phyloP scores from a whole-genome alignment of 2,797 vertebrate species.

The Craterocephalus amniculus region DNA sequence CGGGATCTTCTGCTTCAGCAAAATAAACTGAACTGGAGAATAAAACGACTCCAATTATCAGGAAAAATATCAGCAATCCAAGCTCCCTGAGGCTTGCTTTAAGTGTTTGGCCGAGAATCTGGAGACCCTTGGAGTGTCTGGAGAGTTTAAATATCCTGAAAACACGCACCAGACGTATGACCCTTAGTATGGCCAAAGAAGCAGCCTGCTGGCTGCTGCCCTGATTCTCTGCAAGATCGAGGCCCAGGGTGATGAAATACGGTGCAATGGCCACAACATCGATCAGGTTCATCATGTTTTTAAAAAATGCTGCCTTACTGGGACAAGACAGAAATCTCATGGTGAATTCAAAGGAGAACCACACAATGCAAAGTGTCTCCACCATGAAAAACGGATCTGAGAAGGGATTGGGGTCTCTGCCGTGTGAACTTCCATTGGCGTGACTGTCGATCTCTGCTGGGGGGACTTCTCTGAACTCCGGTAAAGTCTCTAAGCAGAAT shows the following conservation, averaged over 20 bases:
- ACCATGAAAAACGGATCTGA: constrained; percentile 94
- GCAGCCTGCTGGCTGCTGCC: constrained; percentile 88
- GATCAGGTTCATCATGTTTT: constrained; percentile 96
- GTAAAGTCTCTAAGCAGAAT: constrained; percentile 95
- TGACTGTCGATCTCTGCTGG: constrained; percentile 31
- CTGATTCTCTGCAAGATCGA: constrained; percentile 88
- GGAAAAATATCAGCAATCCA: constrained; percentile 93
- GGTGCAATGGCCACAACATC: constrained; percentile 93
- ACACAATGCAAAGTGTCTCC: constrained; percentile 93
- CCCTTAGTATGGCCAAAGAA: constrained; percentile 90
- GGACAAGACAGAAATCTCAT: constrained; percentile 92
- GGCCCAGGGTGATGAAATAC: constrained; percentile 91
- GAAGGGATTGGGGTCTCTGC: constrained; percentile 79
- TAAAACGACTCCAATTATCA: constrained; percentile 91
- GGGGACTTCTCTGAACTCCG: constrained; percentile 87
- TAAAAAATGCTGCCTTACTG: constrained; percentile 92
- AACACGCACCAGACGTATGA: constrained; percentile 90
- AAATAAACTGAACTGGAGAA: constrained; percentile 97
- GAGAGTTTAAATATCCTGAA: constrained; percentile 94
- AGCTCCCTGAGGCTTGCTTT: constrained; percentile 92
- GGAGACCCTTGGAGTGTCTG: constrained; percentile 91
- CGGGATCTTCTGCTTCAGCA: constrained; percentile 90
- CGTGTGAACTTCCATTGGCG: constrained; percentile 52
- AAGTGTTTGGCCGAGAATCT: constrained; percentile 91
- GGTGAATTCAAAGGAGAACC: constrained; percentile 94